Evolutionary conservation across 2,797 vertebrate genomes (phyloP).

Genomic region (Podarcis siculus): DNA sequence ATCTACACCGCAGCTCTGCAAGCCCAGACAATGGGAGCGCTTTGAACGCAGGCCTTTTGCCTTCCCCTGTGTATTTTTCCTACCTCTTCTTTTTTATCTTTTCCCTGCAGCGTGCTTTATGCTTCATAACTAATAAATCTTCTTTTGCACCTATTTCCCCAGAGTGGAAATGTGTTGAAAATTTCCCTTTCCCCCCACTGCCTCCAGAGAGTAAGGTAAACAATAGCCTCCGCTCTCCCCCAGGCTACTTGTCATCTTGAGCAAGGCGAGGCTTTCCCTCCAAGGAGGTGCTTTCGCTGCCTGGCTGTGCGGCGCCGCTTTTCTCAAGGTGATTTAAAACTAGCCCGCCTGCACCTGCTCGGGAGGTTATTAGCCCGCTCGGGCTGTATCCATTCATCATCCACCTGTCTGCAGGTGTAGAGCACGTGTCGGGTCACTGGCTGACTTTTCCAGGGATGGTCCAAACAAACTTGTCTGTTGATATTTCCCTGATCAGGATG

Average conservation of each 20-base stretch:
- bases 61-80: neutral
- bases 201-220: neutral
- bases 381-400: conserved; percentile 19
- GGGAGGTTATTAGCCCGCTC: conserved; percentile 28
- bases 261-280: neutral
- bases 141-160: conserved; percentile 29
- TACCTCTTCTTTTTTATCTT: conserved; percentile 7
- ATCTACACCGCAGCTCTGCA: neutral
- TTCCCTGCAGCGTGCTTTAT: conserved; percentile 11
- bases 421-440: conserved; percentile 2
- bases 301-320: neutral
- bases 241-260: neutral
- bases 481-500: neutral
- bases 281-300: neutral
- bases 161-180: conserved; percentile 30
- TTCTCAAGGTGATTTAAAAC: conserved; percentile 17
- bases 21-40: neutral
- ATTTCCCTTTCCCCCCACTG: neutral
- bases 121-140: neutral
- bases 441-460: conserved; percentile 28
- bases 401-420: conserved; percentile 19
- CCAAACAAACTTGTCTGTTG: conserved; percentile 18
- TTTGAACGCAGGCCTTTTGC: neutral
- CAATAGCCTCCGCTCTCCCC: conserved; percentile 13
- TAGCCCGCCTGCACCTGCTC: conserved; percentile 8